Evolutionary conservation across 2,888 invertebrate genomes (phyloP).

Genomic region (Eumacrocentrus americanus): DNA sequence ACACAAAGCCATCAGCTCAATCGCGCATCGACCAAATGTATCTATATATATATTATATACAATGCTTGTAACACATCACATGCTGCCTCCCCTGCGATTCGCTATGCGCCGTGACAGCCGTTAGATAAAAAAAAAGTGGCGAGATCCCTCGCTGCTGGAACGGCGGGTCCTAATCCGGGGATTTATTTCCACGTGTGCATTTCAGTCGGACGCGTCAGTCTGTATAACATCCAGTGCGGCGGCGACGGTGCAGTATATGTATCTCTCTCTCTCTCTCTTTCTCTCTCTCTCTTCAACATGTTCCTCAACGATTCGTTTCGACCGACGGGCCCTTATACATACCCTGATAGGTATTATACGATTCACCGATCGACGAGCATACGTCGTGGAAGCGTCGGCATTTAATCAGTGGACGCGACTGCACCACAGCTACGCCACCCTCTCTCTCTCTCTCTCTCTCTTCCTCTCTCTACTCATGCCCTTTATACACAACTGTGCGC

Average conservation of each 20-base stretch:
- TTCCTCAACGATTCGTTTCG: conserved; percentile 9
- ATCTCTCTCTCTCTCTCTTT: background rate
- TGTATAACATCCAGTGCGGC: conserved; percentile 17
- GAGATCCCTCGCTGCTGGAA: conserved; percentile 30
- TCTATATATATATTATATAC: background rate
- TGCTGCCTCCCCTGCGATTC: conserved; percentile 15
- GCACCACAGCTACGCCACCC: conserved; percentile 7
- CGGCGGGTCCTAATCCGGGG: conserved; percentile 38
- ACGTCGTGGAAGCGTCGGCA: conserved; percentile 1
- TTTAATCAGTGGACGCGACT: conserved; percentile 17
- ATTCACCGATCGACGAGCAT: background rate
- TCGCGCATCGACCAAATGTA: background rate
- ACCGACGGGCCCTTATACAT: background rate
- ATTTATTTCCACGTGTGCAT: conserved; percentile 42
- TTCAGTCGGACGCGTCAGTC: conserved; percentile 26
- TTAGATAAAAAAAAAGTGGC: conserved; percentile 17
- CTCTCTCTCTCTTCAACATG: background rate
- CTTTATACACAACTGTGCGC: background rate
- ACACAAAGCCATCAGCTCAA: conserved; percentile 19
- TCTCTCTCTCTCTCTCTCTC: conserved; percentile 15
- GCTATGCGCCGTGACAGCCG: conserved; percentile 28
- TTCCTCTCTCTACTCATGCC: background rate
- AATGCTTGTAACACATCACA: background rate
- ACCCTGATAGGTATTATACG: background rate
- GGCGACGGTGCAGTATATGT: too few species aligned